Evolutionary conservation across 2,797 vertebrate genomes (phyloP).

Genomic region (Buceros bicornis): DNA sequence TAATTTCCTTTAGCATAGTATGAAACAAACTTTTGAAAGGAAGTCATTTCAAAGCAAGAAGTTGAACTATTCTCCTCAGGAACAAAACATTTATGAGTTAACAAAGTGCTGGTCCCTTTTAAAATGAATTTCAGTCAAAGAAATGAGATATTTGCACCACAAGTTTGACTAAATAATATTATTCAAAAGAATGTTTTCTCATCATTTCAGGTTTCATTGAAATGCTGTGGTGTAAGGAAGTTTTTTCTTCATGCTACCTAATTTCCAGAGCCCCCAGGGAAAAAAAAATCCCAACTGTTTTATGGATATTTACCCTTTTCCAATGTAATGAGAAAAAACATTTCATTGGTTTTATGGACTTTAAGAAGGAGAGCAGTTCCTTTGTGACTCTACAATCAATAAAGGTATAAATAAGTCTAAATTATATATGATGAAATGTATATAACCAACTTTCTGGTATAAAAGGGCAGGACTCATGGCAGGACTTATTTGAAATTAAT

Average conservation of each 20-base stretch:
- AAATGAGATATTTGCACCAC: neutral
- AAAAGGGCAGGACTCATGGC: neutral
- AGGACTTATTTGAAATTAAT: neutral
- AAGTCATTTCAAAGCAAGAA: constrained; percentile 1
- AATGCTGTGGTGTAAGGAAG: neutral
- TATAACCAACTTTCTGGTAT: neutral
- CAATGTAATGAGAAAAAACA: neutral
- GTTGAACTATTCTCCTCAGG: neutral
- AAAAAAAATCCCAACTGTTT: neutral
- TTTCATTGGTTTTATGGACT: neutral
- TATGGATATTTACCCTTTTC: neutral
- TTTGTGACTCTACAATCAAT: neutral
- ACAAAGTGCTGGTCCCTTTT: neutral
- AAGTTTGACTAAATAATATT: neutral
- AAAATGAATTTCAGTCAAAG: neutral
- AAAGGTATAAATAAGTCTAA: neutral
- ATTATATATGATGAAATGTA: neutral
- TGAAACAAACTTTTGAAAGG: neutral
- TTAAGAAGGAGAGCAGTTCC: neutral
- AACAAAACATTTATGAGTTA: neutral
- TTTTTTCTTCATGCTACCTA: neutral
- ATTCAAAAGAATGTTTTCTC: neutral
- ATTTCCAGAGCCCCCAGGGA: neutral
- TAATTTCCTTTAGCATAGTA: neutral
- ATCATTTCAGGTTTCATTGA: neutral